Percentiles rank a stretch among this genome's conserved stretches.
Conservation (phyloP, 1,140 invertebrate genomes). For the Hirudo medicinalis region DNA sequence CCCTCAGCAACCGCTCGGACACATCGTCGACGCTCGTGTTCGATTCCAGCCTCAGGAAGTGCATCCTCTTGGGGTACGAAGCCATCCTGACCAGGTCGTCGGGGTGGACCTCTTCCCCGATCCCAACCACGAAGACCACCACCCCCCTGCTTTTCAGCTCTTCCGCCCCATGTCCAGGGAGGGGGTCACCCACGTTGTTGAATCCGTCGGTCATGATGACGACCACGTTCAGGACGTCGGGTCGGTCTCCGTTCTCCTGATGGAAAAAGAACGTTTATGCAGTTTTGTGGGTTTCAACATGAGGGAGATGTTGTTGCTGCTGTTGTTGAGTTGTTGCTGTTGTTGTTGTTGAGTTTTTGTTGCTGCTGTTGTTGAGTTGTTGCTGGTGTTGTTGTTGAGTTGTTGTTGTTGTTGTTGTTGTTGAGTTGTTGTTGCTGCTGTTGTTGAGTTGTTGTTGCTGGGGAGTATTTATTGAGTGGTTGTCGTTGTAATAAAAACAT, state of each 20-base stretch:
- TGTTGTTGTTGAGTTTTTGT: too few relatives aligned
- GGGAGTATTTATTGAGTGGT: too few relatives aligned
- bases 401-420: not conserved
- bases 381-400: not conserved
- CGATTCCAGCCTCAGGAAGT: not conserved
- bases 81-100: not conserved
- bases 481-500: too few relatives aligned
- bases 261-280: not conserved
- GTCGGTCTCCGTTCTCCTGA: not conserved
- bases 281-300: not conserved
- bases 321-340: too few relatives aligned
- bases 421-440: not conserved
- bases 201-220: constrained; percentile 4
- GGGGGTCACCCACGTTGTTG: not conserved
- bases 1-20: not conserved
- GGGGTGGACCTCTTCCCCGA: not conserved
- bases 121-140: not conserved
- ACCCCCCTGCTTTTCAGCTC: not conserved
- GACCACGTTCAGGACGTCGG: not conserved
- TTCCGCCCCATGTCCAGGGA: not conserved
- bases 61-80: not conserved
- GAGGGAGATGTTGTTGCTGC: not conserved
- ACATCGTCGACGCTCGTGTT: not conserved
- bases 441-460: too few relatives aligned
- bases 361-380: not conserved